Conservation (phyloP, 2,113 vertebrate species). For the Syrrhaptes paradoxus region DNA sequence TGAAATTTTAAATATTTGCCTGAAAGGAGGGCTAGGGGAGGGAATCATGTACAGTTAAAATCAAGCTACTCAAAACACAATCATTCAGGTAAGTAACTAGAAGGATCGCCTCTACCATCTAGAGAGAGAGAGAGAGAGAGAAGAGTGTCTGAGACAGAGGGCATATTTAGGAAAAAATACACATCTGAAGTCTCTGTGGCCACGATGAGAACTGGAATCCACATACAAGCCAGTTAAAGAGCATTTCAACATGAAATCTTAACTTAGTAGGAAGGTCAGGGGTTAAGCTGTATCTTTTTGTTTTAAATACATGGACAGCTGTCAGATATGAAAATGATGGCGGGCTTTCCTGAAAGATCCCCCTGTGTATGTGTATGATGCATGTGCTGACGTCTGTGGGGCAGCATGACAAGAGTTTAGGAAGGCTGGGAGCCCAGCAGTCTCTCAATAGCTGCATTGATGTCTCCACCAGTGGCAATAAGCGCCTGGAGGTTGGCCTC, state of each 20-base stretch:
- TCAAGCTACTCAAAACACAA: conserved; percentile 69
- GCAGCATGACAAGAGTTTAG: conserved; percentile 51
- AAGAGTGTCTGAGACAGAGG: conserved; percentile 48
- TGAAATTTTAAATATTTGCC: conserved; percentile 41
- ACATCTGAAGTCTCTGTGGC: conserved; percentile 67
- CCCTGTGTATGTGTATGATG: conserved; percentile 49
- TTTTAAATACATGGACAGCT: conserved; percentile 59
- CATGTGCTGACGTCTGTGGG: neutral
- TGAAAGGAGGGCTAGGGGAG: conserved; percentile 12
- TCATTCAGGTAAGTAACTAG: conserved; percentile 66
- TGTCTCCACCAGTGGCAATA: conserved; percentile 83
- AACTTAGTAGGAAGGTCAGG: conserved; percentile 59
- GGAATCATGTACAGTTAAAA: conserved; percentile 56
- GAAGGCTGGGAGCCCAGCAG: conserved; percentile 85
- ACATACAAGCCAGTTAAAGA: conserved; percentile 66
- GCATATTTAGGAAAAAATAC: conserved; percentile 64
- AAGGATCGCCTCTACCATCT: conserved; percentile 64
- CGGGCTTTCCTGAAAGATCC: conserved; percentile 51
- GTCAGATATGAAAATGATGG: conserved; percentile 47
- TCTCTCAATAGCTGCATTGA: conserved; percentile 85
- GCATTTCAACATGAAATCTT: conserved; percentile 67
- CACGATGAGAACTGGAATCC: conserved; percentile 67
- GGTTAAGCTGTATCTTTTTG: conserved; percentile 60
- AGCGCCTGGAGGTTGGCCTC: conserved; percentile 85
- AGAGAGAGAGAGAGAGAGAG: conserved; percentile 30